A percentile compares a stretch with the other conserved stretches of the same genome.
phyloP scores from a whole-genome alignment of 2,113 vertebrate genomes.

The Lepidothrix coronata region DNA sequence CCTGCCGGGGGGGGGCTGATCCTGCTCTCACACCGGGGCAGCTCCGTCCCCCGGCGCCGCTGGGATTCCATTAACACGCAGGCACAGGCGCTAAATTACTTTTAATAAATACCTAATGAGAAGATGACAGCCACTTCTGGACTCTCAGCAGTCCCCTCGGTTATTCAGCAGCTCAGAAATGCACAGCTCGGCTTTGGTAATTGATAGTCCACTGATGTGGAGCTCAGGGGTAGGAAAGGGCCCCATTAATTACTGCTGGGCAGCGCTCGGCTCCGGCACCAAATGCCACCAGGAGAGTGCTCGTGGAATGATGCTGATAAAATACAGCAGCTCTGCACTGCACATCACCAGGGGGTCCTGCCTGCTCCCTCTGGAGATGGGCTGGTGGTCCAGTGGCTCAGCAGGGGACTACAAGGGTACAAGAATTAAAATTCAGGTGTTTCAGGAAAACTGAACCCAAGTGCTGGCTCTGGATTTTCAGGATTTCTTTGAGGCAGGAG shows the following conservation, averaged over 20 bases:
- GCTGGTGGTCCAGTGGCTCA: neutral
- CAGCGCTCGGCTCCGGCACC: neutral
- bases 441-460: neutral
- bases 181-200: neutral
- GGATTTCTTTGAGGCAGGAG: neutral
- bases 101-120: slow-evolving; percentile 64
- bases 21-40: neutral
- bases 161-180: neutral
- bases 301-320: neutral
- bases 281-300: neutral
- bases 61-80: neutral
- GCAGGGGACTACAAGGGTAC: neutral
- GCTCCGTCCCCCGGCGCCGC: fast-evolving
- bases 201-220: slow-evolving; percentile 17
- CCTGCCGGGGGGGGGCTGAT: neutral
- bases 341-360: neutral
- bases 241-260: slow-evolving; percentile 12
- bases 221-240: neutral
- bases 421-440: neutral
- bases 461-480: neutral
- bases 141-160: neutral
- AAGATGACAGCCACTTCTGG: slow-evolving; percentile 31
- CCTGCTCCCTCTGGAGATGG: neutral
- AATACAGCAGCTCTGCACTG: neutral
- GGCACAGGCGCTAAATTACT: slow-evolving; percentile 18